phyloP scores from a whole-genome alignment of 2,113 vertebrate genomes.

The Oncorhynchus mykiss region DNA sequence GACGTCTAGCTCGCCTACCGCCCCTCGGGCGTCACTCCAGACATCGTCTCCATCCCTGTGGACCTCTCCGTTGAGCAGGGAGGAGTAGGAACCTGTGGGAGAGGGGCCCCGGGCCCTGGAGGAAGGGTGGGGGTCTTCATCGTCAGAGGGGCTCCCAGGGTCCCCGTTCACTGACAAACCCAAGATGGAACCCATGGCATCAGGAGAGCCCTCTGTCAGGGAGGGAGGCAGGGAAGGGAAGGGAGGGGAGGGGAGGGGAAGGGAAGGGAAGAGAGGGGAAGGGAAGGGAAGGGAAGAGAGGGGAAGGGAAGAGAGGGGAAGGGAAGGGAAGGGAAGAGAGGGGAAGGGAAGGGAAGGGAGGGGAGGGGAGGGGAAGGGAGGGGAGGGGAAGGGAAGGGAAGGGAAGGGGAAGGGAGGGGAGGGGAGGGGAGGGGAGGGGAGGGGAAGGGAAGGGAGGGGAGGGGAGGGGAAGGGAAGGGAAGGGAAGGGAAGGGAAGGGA shows the following conservation, averaged over 20 bases:
- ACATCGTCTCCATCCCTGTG: slow-evolving; percentile 30
- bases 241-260: background rate
- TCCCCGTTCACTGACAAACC: slow-evolving; percentile 85
- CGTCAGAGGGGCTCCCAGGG: slow-evolving; percentile 92
- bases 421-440: background rate
- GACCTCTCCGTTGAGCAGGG: slow-evolving; percentile 56
- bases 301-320: too few relatives aligned
- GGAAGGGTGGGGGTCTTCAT: slow-evolving; percentile 81
- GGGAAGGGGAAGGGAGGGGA: background rate
- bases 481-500: too few relatives aligned
- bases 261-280: too few relatives aligned
- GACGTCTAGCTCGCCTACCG: slow-evolving; percentile 25
- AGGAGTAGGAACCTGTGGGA: slow-evolving; percentile 65
- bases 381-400: too few relatives aligned
- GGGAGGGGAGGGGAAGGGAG: too few relatives aligned
- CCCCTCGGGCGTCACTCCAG: slow-evolving; percentile 41
- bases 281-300: too few relatives aligned
- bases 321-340: too few relatives aligned
- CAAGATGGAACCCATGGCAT: slow-evolving; percentile 74
- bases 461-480: accelerated
- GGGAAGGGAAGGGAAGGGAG: too few relatives aligned
- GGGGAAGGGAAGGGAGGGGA: background rate
- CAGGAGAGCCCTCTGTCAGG: slow-evolving; percentile 79
- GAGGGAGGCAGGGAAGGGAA: background rate
- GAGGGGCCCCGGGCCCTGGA: slow-evolving; percentile 54